Percentiles rank a stretch among this genome's conserved stretches.
phyloP scores from a whole-genome alignment of 2,888 invertebrate species.

The Neelides folsomi region DNA sequence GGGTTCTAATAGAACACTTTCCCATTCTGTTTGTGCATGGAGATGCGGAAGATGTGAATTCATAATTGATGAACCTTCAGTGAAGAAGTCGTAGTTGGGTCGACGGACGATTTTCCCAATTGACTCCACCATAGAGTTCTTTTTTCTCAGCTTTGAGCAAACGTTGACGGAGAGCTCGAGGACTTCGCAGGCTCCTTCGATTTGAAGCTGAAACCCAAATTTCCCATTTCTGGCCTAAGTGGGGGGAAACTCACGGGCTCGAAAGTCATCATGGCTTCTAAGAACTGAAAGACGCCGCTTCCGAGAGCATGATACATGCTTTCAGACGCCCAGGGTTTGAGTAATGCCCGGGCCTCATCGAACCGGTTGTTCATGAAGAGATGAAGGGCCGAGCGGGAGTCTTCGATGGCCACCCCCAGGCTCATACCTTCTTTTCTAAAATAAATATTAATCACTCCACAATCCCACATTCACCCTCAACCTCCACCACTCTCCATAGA shows the following conservation, averaged over 20 bases:
- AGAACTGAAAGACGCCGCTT: constrained; percentile 70
- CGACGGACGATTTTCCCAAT: constrained; percentile 66
- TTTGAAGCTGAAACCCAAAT: constrained; percentile 43
- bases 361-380: constrained; percentile 88
- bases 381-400: constrained; percentile 65
- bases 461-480: no score
- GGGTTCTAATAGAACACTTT: no score
- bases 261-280: constrained; percentile 86
- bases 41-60: neutral
- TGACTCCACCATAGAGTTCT: constrained; percentile 58
- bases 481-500: no score
- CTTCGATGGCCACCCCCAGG: constrained; percentile 55
- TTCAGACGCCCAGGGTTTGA: constrained; percentile 64
- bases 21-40: neutral
- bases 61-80: constrained; percentile 44
- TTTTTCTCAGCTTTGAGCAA: constrained; percentile 57
- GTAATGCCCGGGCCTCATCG: constrained; percentile 59
- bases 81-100: constrained; percentile 61
- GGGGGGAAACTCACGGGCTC: constrained; percentile 49
- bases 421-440: constrained; percentile 43
- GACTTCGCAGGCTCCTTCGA: constrained; percentile 57
- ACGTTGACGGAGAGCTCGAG: constrained; percentile 65
- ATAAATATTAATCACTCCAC: neutral
- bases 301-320: constrained; percentile 91
- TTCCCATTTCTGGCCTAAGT: neutral